These are phyloP conservation scores for Suillia variegata DNA, from an alignment of 2,888 invertebrate species.

Conservation along the genomic window DNA sequence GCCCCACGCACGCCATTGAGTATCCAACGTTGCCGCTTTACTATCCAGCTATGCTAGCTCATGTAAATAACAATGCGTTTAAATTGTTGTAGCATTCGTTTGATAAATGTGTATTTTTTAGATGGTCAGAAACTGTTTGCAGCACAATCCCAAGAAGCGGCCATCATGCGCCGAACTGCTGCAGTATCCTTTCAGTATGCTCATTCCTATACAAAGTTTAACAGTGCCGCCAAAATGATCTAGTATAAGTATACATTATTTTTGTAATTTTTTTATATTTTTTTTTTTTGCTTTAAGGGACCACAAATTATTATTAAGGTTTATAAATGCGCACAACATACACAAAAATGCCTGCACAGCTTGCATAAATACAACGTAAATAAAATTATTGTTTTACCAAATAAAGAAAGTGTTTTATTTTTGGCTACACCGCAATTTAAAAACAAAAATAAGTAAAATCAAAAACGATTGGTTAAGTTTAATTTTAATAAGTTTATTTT, in stretches of 20 bases:
- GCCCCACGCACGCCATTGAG: conserved; percentile 73
- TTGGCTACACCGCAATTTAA: too few relatives aligned
- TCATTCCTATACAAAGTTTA: conserved; percentile 56
- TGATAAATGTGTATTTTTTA: conserved; percentile 36
- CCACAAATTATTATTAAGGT: neutral
- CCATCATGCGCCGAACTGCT: conserved; percentile 57
- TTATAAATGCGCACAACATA: too few relatives aligned
- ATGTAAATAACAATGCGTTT: conserved; percentile 40
- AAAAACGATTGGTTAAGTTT: conserved; percentile 22
- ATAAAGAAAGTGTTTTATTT: too few relatives aligned
- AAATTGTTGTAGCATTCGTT: neutral
- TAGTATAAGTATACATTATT: neutral
- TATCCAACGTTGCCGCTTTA: conserved; percentile 69
- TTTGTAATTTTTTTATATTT: neutral
- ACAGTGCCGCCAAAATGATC: conserved; percentile 29
- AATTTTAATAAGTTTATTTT: conserved; percentile 43
- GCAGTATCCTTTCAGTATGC: conserved; percentile 60
- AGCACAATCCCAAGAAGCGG: conserved; percentile 57
- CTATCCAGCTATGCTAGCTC: conserved; percentile 60
- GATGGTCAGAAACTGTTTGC: conserved; percentile 58
- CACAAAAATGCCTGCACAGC: too few relatives aligned
- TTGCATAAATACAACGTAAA: too few relatives aligned
- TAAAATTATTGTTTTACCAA: too few relatives aligned
- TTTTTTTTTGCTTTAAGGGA: too few relatives aligned
- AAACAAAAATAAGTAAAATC: too few relatives aligned